Percentiles rank a stretch among this genome's conserved stretches.
phyloP scores from a whole-genome alignment of 2,797 vertebrate genomes.

The Enteromius thamalakanensis region DNA sequence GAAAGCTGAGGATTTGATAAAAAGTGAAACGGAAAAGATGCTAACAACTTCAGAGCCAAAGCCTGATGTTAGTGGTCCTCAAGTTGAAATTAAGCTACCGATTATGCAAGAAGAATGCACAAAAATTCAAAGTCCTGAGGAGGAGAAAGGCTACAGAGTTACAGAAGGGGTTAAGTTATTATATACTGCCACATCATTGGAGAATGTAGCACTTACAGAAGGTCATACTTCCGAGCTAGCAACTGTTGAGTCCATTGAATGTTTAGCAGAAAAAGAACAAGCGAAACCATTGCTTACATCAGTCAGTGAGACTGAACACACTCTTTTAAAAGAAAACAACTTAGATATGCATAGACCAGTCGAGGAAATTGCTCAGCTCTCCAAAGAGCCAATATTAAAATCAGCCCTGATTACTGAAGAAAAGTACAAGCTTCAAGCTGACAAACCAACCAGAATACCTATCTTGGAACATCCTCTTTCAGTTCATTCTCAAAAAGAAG shows the following conservation, averaged over 20 bases:
- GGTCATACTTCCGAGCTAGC: slow-evolving; percentile 65
- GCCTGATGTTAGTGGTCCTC: slow-evolving; percentile 65
- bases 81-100: slow-evolving; percentile 65
- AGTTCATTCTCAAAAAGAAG: slow-evolving; percentile 67
- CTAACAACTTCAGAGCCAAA: slow-evolving; percentile 65
- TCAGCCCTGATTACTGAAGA: slow-evolving; percentile 74
- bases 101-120: slow-evolving; percentile 69
- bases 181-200: slow-evolving; percentile 70
- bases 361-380: slow-evolving; percentile 62
- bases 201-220: slow-evolving; percentile 68
- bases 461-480: slow-evolving; percentile 58
- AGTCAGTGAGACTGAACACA: slow-evolving; percentile 66
- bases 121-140: slow-evolving; percentile 56
- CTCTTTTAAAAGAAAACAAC: slow-evolving; percentile 69
- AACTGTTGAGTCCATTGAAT: slow-evolving; percentile 59
- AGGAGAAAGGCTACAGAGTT: slow-evolving; percentile 70
- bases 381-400: slow-evolving; percentile 68
- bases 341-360: slow-evolving; percentile 63
- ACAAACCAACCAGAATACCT: slow-evolving; percentile 61
- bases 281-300: slow-evolving; percentile 62
- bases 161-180: slow-evolving; percentile 76
- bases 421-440: slow-evolving; percentile 69
- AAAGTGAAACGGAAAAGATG: slow-evolving; percentile 51
- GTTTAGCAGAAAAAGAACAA: slow-evolving; percentile 61
- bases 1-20: slow-evolving; percentile 60